Evolutionary conservation across 2,888 invertebrate genomes (phyloP).

Genomic region (Dermolepida albohirtum): DNA sequence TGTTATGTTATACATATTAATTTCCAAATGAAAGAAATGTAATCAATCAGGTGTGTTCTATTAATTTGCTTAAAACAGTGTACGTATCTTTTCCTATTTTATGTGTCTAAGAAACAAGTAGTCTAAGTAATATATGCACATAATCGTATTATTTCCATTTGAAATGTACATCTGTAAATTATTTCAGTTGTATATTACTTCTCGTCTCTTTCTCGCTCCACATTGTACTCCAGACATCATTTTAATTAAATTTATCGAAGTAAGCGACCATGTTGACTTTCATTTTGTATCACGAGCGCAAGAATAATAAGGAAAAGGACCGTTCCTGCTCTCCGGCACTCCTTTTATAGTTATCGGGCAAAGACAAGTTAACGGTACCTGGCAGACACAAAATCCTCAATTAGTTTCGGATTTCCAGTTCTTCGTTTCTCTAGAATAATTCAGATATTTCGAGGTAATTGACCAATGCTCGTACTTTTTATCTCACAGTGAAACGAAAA

Average conservation of each 20-base stretch:
- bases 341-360: conserved; percentile 37
- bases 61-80: no score
- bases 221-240: conserved; percentile 15
- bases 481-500: conserved; percentile 18
- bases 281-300: conserved; percentile 12
- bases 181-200: not conserved
- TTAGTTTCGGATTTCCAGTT: conserved; percentile 37
- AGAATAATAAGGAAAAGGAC: conserved; percentile 28
- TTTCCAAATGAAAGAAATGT: no score
- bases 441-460: conserved; percentile 36
- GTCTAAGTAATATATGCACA: conserved; percentile 14
- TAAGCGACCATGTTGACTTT: conserved; percentile 17
- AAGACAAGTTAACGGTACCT: conserved; percentile 34
- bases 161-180: conserved; percentile 18
- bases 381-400: conserved; percentile 27
- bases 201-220: not conserved
- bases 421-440: conserved; percentile 36
- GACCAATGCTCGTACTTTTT: conserved; percentile 30
- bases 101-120: not conserved
- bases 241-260: conserved; percentile 37
- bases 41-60: no score
- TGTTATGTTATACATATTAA: no score
- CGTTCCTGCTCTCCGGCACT: conserved; percentile 8
- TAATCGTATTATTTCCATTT: conserved; percentile 19
- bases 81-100: no score